phyloP scores from a whole-genome alignment of 2,797 vertebrate species.

The Sebastes aleutianus region DNA sequence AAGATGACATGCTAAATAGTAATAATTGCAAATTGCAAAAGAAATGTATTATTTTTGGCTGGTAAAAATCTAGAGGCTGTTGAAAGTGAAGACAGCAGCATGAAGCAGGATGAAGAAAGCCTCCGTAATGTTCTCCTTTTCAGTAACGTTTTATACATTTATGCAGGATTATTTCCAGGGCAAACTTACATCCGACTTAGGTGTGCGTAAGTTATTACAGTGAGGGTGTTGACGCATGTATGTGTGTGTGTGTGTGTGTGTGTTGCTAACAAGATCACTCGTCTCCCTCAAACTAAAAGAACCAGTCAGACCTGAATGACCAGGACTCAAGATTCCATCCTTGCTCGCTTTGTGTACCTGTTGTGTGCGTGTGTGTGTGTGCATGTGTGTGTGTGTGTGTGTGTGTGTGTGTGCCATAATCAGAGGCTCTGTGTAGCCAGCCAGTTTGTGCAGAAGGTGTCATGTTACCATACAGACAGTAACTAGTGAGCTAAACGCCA shows the following conservation, averaged over 20 bases:
- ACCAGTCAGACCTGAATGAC: slow-evolving; percentile 69
- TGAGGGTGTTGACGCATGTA: not conserved
- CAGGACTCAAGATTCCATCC: slow-evolving; percentile 41
- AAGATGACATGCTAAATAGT: no score
- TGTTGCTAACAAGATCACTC: slow-evolving; percentile 24
- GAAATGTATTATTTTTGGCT: not conserved
- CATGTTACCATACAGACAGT: slow-evolving; percentile 42
- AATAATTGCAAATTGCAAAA: not conserved
- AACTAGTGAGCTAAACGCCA: not conserved
- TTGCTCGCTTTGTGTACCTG: not conserved
- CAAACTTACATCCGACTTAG: not conserved
- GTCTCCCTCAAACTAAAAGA: slow-evolving; percentile 27
- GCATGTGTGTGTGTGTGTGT: not conserved
- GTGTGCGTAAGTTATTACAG: not conserved
- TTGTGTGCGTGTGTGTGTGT: not conserved
- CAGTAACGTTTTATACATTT: not conserved
- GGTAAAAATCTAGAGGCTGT: not conserved
- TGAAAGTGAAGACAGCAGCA: no score
- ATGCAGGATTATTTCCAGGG: not conserved
- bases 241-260: not conserved
- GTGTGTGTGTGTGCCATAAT: slow-evolving; percentile 19
- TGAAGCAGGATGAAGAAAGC: no score
- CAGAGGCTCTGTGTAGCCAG: slow-evolving; percentile 47
- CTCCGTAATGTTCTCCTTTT: no score
- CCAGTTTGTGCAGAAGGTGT: slow-evolving; percentile 26